Percentiles rank a stretch among this genome's conserved stretches.
Conservation (phyloP, 2,113 vertebrate genomes). For the Poecilia latipinna region DNA sequence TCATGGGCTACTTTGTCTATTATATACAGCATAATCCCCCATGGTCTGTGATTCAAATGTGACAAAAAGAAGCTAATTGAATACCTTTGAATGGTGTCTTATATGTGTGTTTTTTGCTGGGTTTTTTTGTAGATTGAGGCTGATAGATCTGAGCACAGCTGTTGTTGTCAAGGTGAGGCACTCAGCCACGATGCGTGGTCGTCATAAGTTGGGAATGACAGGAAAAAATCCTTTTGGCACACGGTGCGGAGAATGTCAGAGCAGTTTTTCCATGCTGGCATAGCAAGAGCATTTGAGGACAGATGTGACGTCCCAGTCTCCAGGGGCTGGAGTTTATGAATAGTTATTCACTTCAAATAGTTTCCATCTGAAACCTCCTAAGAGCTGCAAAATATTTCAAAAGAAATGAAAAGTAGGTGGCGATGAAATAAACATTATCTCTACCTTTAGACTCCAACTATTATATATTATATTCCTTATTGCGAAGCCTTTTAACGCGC, state of each 20-base stretch:
- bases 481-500: not conserved
- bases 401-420: conserved; percentile 4
- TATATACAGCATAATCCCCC: not conserved
- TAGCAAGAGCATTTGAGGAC: not conserved
- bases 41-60: not conserved
- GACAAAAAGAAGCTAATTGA: not conserved
- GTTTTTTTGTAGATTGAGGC: not conserved
- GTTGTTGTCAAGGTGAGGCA: conserved; percentile 9
- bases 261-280: conserved; percentile 16
- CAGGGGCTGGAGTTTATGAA: conserved; percentile 6
- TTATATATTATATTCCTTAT: conserved; percentile 17
- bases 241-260: not conserved
- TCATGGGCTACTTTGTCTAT: not conserved
- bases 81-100: not conserved
- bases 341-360: not conserved
- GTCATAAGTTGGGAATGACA: conserved; percentile 1
- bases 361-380: conserved; percentile 8
- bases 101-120: not conserved
- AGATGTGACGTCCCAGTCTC: conserved; percentile 13
- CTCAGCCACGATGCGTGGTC: not conserved
- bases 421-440: conserved; percentile 6
- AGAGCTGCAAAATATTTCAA: conserved; percentile 8
- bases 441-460: conserved; percentile 17
- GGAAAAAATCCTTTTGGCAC: conserved; percentile 9
- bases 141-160: conserved; percentile 2